phyloP scores from a whole-genome alignment of 2,113 vertebrate genomes.

The Zootoca vivipara region DNA sequence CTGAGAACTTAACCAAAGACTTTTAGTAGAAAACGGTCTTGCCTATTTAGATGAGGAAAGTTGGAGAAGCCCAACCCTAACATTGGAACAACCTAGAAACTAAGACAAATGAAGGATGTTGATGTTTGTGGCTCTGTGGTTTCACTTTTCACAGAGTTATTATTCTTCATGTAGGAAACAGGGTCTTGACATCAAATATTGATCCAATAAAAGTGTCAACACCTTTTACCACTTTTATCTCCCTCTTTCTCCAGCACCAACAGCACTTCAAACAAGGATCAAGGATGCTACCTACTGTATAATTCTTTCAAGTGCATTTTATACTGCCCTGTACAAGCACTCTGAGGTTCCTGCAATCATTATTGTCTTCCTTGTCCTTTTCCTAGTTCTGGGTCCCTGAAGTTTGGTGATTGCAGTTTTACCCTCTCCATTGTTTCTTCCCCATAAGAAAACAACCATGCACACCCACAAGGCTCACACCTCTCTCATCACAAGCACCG shows the following conservation, averaged over 20 bases:
- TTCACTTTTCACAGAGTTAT: background rate
- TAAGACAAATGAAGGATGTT: background rate
- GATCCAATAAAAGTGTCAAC: slow-evolving; percentile 18
- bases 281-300: background rate
- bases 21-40: background rate
- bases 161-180: background rate
- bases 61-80: background rate
- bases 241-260: background rate
- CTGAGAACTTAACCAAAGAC: background rate
- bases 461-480: background rate
- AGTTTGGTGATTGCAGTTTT: background rate
- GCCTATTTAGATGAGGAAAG: background rate
- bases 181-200: background rate
- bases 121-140: background rate
- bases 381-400: background rate
- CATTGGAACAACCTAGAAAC: background rate
- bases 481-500: background rate
- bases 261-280: slow-evolving; percentile 4
- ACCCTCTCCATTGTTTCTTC: background rate
- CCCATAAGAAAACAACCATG: background rate
- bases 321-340: background rate
- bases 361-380: background rate
- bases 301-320: slow-evolving; percentile 18
- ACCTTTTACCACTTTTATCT: slow-evolving; percentile 1
- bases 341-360: slow-evolving; percentile 16